phyloP scores from a whole-genome alignment of 2,113 vertebrate genomes.

The Ornithorhynchus anatinus region DNA sequence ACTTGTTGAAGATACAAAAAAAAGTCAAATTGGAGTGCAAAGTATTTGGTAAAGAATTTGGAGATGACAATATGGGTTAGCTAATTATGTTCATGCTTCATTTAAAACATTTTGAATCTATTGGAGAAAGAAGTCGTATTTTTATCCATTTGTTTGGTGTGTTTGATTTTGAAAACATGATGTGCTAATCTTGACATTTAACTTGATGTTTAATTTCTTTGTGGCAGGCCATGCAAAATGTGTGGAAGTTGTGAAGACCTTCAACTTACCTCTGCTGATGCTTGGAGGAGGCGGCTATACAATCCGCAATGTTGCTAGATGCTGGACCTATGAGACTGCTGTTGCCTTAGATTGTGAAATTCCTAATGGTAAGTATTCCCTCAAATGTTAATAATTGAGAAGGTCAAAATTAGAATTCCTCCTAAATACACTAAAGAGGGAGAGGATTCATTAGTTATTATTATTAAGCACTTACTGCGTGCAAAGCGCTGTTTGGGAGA shows the following conservation, averaged over 20 bases:
- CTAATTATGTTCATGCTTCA: not conserved
- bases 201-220: constrained; percentile 14
- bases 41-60: not conserved
- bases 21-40: too few species aligned
- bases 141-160: not conserved
- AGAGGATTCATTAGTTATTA: too few species aligned
- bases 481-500: too few species aligned
- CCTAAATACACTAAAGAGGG: too few species aligned
- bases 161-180: constrained; percentile 10
- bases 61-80: not conserved
- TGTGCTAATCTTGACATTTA: not conserved
- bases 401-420: too few species aligned
- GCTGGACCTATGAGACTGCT: constrained; percentile 84
- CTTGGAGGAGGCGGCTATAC: constrained; percentile 84
- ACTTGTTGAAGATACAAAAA: too few species aligned
- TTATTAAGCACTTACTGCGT: too few species aligned
- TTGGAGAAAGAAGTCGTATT: not conserved
- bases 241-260: constrained; percentile 85
- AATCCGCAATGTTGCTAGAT: constrained; percentile 83
- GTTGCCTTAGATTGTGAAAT: constrained; percentile 84
- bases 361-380: constrained; percentile 74
- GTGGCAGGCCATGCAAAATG: constrained; percentile 81
- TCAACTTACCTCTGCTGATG: constrained; percentile 82
- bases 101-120: not conserved
- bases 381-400: too few species aligned